Base-by-base conservation (phyloP, 2,888 invertebrate genomes). In the Idaea dimidiata region DNA sequence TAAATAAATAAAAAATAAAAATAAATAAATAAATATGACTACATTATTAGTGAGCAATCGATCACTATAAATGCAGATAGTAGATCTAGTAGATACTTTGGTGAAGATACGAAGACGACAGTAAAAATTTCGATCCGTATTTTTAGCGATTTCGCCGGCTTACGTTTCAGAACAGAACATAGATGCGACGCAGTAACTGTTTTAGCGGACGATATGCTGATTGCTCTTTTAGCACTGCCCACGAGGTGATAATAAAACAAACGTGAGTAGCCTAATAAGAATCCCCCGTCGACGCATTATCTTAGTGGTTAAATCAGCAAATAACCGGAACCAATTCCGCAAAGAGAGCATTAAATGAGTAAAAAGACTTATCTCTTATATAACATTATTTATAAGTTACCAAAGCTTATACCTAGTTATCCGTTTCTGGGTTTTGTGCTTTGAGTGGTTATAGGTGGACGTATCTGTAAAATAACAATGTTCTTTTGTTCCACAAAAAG, bases 401-500 rank as follows among this genome's bases (percentile, higher is more conserved):
- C 10, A 43, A 14, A 43, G 43, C 43, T 8, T 8, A 14, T 14
- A 3, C 43, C 14, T 43, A 43, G 8, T 3, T 43, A 43, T 14
- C 5, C 24, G 24, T 24, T 24, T 24, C 43, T 43, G 3, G 3
- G 7, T 10, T 43, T 10, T 8, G 10, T 43, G 14, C 43, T 43
- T 43, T 43, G 14, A 10, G 5, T 33, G 10, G 43, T 43, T 43
- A 43, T 43, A 14, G 14, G 14, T 43, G 43, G 14, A 43, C 3
- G 43, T 43, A 43, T 43, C 43, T 43, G 43, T 33, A 43, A 43
- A 43, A 43, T 43, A 43, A 43, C 43, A 43, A 43, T 43, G 43
- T 43, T 43, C 43, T 43, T 43, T 43, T 43, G 43, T 43, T 43
- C 43, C 8, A 43, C 43, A 43, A 43, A 56, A 56, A 56, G 18